Percentiles rank a stretch among this genome's conserved stretches.
Evolutionary conservation across 2,797 vertebrate species (phyloP).

Genomic region (Allenopithecus nigroviridis): DNA sequence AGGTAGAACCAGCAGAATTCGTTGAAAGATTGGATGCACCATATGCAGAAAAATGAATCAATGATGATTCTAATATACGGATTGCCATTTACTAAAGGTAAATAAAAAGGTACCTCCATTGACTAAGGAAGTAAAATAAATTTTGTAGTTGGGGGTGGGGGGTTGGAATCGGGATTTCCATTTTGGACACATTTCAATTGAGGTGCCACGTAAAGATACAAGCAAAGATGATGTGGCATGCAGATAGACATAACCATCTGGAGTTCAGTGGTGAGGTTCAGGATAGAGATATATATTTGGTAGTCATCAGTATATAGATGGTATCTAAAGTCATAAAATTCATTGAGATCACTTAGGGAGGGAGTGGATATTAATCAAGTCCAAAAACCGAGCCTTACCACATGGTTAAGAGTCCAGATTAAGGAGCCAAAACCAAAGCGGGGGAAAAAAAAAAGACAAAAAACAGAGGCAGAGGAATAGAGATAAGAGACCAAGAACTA

Average conservation of each 20-base stretch:
- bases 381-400: background rate
- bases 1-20: background rate
- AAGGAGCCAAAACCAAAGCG: background rate
- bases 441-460: background rate
- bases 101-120: background rate
- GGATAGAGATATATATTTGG: background rate
- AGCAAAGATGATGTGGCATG: background rate
- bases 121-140: background rate
- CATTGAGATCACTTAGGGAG: background rate
- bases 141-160: background rate
- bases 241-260: background rate
- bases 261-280: background rate
- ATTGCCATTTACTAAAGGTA: background rate
- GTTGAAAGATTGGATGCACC: background rate
- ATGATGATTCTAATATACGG: background rate
- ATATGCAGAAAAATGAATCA: background rate
- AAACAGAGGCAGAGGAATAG: background rate
- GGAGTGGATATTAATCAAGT: background rate
- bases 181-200: background rate
- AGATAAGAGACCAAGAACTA: background rate
- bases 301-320: background rate
- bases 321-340: background rate
- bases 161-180: background rate
- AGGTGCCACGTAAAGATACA: background rate
- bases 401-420: background rate